Evolutionary conservation across 2,797 vertebrate genomes (phyloP), one percentile per base, ranked within the genome.

Genomic region (Neostethus bicornis): DNA sequence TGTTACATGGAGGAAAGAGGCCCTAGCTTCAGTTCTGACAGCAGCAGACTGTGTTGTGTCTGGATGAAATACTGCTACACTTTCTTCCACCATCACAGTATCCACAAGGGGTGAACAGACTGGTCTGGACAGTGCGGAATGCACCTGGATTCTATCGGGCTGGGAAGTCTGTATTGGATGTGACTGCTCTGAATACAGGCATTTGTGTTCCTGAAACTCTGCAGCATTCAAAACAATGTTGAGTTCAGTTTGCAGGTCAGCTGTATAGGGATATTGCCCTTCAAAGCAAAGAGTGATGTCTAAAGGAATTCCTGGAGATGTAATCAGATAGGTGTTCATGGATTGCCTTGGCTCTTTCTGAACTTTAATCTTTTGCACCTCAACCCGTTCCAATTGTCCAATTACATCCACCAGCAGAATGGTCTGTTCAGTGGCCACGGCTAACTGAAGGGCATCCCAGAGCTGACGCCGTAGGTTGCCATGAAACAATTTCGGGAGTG

Each of bases 261-360:
- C 89, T 35, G 61, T 91, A 61, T 95, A 92, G 66, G 92, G 91
- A 69, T 90, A 93, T 24, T 93, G 49, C 21, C 91, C 90, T 70
- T 88, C 90, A 79, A 97, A 86, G 2, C 79, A 68, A 19, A 96
- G 52, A 2, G 91, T 88, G 47, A 96, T 81, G 86, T 98, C 96
- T 66, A 92, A 68, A 0, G 85, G 80, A 17, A 88, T 82, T 39
- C 68, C 85, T 58, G 76, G 80, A 42, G 90, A 79, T 7, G 91
- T 95, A 84, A 96, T 90, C 23, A 94, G 70, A 57, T 94, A 96
- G 0, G 89, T 92, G 31, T 89, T 92, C 8, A 79, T 46, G 14
- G 83, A 66, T 52, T 26, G 12, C 60, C 71, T 88, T 28, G 88
- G 89, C 67, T 96, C 93, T 79, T 80, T 91, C 23, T 75, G 85